These are phyloP conservation scores for Merodon equestris DNA, from an alignment of 2,888 invertebrate species.

Conservation along the genomic window DNA sequence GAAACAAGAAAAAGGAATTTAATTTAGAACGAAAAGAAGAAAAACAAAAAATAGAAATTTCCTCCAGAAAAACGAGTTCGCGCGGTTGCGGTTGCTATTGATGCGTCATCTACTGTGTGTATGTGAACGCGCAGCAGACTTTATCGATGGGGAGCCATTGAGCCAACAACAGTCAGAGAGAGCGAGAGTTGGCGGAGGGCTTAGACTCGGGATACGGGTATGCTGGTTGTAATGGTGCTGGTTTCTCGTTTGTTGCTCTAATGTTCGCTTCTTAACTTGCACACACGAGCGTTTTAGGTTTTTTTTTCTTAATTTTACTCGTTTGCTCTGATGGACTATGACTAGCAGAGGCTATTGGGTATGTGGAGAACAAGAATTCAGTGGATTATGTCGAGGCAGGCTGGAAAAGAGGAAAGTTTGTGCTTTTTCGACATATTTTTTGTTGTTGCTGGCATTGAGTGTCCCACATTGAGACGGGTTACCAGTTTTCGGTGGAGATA, in stretches of 20 bases:
- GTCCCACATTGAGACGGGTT: constrained; percentile 46
- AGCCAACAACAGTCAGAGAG: background rate
- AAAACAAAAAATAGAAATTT: constrained; percentile 34
- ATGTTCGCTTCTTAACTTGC: constrained; percentile 30
- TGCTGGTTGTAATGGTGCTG: constrained; percentile 46
- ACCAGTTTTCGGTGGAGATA: constrained; percentile 41
- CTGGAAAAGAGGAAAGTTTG: constrained; percentile 45
- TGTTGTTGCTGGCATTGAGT: constrained; percentile 27
- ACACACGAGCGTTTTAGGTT: background rate
- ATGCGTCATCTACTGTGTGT: constrained; percentile 55
- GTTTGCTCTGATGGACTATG: no score
- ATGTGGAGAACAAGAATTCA: constrained; percentile 47
- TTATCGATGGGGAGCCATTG: constrained; percentile 12
- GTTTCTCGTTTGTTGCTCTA: constrained; percentile 36
- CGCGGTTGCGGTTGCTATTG: constrained; percentile 40
- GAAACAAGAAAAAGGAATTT: constrained; percentile 4
- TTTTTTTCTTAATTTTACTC: no score
- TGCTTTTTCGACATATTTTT: constrained; percentile 25
- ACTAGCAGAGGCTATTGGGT: constrained; percentile 6
- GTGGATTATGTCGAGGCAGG: constrained; percentile 32
- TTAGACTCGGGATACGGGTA: background rate
- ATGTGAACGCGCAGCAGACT: constrained; percentile 16
- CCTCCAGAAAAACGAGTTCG: constrained; percentile 56
- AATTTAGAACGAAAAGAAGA: background rate
- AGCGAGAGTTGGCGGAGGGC: constrained; percentile 7